Evolutionary conservation across 2,113 vertebrate species (phyloP).

Genomic region (Fulmarus glacialis): DNA sequence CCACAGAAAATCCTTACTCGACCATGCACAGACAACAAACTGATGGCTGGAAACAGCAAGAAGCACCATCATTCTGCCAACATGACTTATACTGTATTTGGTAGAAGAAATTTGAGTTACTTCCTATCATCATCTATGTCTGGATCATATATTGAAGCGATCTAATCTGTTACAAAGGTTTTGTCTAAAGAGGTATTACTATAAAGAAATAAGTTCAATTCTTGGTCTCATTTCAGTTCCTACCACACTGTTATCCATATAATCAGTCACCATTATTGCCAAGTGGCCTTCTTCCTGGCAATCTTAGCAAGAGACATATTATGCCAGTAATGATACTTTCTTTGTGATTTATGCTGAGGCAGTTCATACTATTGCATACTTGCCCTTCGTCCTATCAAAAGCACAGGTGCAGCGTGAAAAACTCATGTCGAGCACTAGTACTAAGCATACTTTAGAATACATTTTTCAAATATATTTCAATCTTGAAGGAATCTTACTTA

Average conservation of each 20-base stretch:
- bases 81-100: neutral
- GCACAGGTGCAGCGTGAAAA: neutral
- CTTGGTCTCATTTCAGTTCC: neutral
- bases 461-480: neutral
- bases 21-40: neutral
- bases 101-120: neutral
- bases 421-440: neutral
- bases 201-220: neutral
- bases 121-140: neutral
- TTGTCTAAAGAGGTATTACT: neutral
- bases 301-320: neutral
- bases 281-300: neutral
- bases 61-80: neutral
- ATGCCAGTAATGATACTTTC: neutral
- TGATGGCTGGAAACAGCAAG: neutral
- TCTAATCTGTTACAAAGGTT: neutral
- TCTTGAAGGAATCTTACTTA: neutral
- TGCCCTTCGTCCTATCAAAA: neutral
- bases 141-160: neutral
- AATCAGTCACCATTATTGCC: neutral
- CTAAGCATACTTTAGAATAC: neutral
- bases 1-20: neutral
- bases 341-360: neutral
- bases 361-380: neutral
- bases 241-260: neutral